Base-by-base conservation (phyloP, 2,113 vertebrate species). In the Empidonax traillii region DNA sequence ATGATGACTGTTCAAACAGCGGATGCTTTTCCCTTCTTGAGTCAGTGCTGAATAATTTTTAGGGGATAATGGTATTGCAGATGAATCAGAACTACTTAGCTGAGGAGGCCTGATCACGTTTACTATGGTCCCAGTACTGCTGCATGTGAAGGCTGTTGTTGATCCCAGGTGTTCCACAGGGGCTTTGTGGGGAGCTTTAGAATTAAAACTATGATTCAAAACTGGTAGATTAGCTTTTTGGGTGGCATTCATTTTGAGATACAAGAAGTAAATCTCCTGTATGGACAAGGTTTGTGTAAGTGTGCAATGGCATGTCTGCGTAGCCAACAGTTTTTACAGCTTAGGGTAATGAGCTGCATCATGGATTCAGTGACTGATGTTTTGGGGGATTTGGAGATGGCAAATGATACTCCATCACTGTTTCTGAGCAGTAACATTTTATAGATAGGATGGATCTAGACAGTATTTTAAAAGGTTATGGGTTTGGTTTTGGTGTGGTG, bases 81-180 rank as follows among this genome's bases (percentile, higher is more conserved):
- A 63, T 93, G 35, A 85, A 66, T 71, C 3, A 8, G 68, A 80
- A 51, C 33, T 46, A 5, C 19, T 59, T 43, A 27, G 3, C 7
- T 66, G 59, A 76, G 58, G 47, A 46, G 21, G 14, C 44, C 31
- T 87, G 41, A 53, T 76, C 8, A 12, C 65, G 31, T 33, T 75
- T n/a, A 21, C 71, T 61, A 1, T 24, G 2, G 6, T 67, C 59
- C 12, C 7, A 1, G 2, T 27, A 15, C 18, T 82, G 23, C 49
- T 68, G 37, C 28, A 3, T 63, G 2, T 2, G 1, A 14, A 14
- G 24, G 3, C 22, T 51, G 2, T 55, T 47, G 1, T 56, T 65
- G 47, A 79, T 89, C 51, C 41, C 17, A n/a, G 41, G 28, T 55
- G 13, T 88, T 76, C 59, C 23, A 3, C 21, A 23, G 27, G 35